Percentiles rank a stretch among this genome's conserved stretches.
Evolutionary conservation across 2,888 invertebrate species (phyloP).

Genomic region (Drosophila mayaguana): DNA sequence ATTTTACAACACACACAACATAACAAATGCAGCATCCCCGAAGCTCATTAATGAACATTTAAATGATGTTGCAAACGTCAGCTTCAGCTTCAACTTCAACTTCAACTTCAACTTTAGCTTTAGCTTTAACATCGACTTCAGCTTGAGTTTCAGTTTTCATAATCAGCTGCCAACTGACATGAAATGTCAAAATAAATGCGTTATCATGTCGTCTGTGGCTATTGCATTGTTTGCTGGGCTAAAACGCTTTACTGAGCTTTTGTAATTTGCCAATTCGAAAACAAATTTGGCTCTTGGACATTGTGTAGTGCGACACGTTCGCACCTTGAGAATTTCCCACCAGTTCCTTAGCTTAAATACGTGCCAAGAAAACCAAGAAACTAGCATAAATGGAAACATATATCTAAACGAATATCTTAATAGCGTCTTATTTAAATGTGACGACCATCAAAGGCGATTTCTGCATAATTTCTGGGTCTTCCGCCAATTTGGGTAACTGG

Average conservation of each 20-base stretch:
- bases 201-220: slow-evolving; percentile 26
- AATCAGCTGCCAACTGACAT: slow-evolving; percentile 47
- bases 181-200: slow-evolving; percentile 45
- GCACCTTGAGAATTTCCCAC: slow-evolving; percentile 61
- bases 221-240: slow-evolving; percentile 41
- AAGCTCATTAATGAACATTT: slow-evolving; percentile 65
- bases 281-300: slow-evolving; percentile 3
- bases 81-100: slow-evolving; percentile 14
- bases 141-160: slow-evolving; percentile 47
- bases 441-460: slow-evolving; percentile 37
- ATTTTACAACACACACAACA: slow-evolving; percentile 50
- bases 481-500: slow-evolving; percentile 34
- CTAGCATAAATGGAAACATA: neutral
- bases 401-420: slow-evolving; percentile 8
- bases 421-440: slow-evolving; percentile 19
- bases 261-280: slow-evolving; percentile 34
- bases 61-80: slow-evolving; percentile 56
- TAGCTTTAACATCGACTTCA: slow-evolving; percentile 14
- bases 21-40: slow-evolving; percentile 42
- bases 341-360: slow-evolving; percentile 46
- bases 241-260: slow-evolving; percentile 48
- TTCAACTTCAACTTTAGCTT: neutral
- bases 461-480: slow-evolving; percentile 66
- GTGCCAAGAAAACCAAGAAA: slow-evolving; percentile 63
- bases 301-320: slow-evolving; percentile 38